Evolutionary conservation across 2,113 vertebrate genomes (phyloP), one percentile per base, ranked within the genome.

Genomic region (Microtus oregoni): DNA sequence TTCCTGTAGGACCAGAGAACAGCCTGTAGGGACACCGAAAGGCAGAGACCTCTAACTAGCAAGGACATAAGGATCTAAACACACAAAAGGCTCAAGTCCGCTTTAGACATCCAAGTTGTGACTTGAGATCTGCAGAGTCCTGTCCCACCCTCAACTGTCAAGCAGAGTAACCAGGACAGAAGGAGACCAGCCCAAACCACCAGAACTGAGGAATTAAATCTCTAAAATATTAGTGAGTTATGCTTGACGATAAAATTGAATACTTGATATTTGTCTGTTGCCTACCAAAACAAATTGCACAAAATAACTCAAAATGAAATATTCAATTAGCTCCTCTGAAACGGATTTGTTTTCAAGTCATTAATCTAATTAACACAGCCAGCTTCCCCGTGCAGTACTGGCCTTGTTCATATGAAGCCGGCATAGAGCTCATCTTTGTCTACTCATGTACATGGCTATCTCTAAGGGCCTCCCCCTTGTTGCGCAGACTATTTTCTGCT

Each of bases 271-370:
- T 85, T 93, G 87, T 76, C 68, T 52, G 86, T 77, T 30, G 67
- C 26, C n/a, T 4, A 79, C 70, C 95, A 97, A 91, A 95, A 95
- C n/a, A 96, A 96, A 97, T 97, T 65, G 73, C 20, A 94, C 55
- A 44, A 95, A 95, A 13, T 65, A 38, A 92, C 97, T 89, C 50
- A 82, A 94, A 97, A 65, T 47, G 89, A 96, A 97, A 95, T 96
- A 96, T 93, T 92, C 70, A 97, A 97, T 97, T 94, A 93, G 73
- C 85, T 65, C 4, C 86, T 91, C 93, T 41, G 90, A 41, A 61
- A 91, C 44, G 63, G 76, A 95, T 92, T 50, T 97, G 95, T 90
- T 86, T 38, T 72, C 52, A 4, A 93, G 76, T 58, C 65, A 95
- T 97, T 95, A 87, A 91, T 97, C 86, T 94, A 86, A 88, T 90